These are phyloP conservation scores for Tretioscincus oriximinensis DNA, from an alignment of 2,113 vertebrate genomes.

Conservation along the genomic window DNA sequence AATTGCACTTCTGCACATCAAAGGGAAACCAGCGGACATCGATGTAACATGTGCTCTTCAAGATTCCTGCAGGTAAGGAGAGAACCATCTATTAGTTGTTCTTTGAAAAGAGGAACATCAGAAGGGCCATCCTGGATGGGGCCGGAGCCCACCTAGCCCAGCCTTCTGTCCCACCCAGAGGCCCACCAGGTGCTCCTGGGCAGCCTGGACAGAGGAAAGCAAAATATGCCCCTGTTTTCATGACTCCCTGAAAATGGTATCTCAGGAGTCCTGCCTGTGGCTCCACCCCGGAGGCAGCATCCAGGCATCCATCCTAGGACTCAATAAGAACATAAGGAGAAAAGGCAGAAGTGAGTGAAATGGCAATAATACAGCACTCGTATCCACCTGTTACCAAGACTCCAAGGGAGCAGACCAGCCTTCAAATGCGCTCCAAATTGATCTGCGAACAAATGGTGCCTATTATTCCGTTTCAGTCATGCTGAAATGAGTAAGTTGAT, in stretches of 20 bases:
- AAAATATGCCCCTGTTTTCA: too few relatives aligned
- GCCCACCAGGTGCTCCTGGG: too few relatives aligned
- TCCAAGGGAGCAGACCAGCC: not conserved
- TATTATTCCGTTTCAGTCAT: not conserved
- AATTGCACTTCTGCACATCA: constrained; percentile 88
- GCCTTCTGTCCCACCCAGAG: too few relatives aligned
- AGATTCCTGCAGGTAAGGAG: constrained; percentile 58
- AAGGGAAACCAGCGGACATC: constrained; percentile 93
- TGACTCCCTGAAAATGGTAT: too few relatives aligned
- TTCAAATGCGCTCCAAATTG: not conserved
- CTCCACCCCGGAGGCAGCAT: too few relatives aligned
- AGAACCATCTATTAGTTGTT: constrained; percentile 11
- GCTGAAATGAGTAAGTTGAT: not conserved
- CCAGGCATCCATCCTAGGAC: too few relatives aligned
- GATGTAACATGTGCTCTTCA: constrained; percentile 84
- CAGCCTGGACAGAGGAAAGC: too few relatives aligned
- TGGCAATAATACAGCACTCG: not conserved
- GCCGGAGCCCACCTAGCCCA: too few relatives aligned
- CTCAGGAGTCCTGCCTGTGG: too few relatives aligned
- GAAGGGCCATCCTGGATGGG: too few relatives aligned
- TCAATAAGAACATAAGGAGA: not conserved
- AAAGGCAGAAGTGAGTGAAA: not conserved
- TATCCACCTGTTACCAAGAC: not conserved
- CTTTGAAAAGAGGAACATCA: not conserved
- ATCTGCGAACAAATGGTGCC: not conserved